These are phyloP conservation scores for Dascillus cervinus DNA, from an alignment of 2,888 invertebrate species.

Conservation along the genomic window DNA sequence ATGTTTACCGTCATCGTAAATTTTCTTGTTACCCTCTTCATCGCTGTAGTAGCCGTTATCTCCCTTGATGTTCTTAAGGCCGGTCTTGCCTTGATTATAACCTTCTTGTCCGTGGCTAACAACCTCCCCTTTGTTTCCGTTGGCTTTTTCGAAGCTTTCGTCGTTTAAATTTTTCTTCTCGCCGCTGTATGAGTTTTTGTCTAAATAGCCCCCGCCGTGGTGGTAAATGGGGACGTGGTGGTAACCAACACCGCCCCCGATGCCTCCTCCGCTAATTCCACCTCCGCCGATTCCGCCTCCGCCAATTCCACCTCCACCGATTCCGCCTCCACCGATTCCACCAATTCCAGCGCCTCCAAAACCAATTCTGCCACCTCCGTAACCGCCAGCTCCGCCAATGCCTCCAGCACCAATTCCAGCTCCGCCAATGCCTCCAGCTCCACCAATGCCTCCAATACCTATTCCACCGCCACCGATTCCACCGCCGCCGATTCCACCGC, in stretches of 20 bases:
- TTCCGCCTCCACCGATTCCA: constrained; percentile 30
- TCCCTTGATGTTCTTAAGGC: constrained; percentile 35
- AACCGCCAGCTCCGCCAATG: constrained; percentile 3
- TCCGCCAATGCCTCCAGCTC: constrained; percentile 32
- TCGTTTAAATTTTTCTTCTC: constrained; percentile 52
- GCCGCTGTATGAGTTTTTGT: constrained; percentile 50
- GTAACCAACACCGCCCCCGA: constrained; percentile 26
- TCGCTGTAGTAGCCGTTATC: constrained; percentile 50
- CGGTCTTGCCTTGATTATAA: constrained; percentile 48
- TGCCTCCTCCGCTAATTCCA: constrained; percentile 14
- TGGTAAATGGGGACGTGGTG: constrained; percentile 18
- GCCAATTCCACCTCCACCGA: constrained; percentile 11
- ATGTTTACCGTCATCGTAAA: constrained; percentile 51
- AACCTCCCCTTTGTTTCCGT: constrained; percentile 50
- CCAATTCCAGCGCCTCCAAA: constrained; percentile 24
- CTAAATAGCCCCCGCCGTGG: constrained; percentile 43
- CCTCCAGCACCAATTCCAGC: constrained; percentile 10
- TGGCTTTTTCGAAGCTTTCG: constrained; percentile 47
- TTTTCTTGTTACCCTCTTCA: constrained; percentile 52
- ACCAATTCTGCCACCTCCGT: constrained; percentile 11
- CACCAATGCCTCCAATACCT: constrained; percentile 36
- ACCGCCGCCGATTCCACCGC: constrained; percentile 20
- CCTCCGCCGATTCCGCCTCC: constrained; percentile 10
- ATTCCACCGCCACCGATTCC: constrained; percentile 30
- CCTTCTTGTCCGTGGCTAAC: constrained; percentile 51